Percentiles rank a stretch among this genome's conserved stretches.
phyloP scores from a whole-genome alignment of 2,797 vertebrate species.

The Pangasius mekongensis region DNA sequence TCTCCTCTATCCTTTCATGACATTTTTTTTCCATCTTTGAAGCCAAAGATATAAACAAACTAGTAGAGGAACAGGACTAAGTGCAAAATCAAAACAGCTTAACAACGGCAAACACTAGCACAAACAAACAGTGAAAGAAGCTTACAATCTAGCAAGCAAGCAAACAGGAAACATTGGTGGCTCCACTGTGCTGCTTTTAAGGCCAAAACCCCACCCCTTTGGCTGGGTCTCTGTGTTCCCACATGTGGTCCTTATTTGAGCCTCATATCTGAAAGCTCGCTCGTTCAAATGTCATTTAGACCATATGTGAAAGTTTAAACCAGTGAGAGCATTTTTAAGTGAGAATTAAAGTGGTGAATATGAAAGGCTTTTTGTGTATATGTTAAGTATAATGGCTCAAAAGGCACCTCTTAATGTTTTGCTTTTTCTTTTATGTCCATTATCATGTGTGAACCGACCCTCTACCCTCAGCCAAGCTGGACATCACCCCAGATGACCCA shows the following conservation, averaged over 20 bases:
- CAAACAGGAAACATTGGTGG: background rate
- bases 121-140: background rate
- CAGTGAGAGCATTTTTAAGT: background rate
- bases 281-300: too few relatives aligned
- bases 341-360: background rate
- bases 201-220: background rate
- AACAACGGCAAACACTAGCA: background rate
- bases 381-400: background rate
- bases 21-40: too few relatives aligned
- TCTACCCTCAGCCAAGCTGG: constrained; percentile 79
- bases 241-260: background rate
- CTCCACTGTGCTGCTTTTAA: background rate
- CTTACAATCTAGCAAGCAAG: background rate
- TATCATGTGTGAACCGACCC: background rate
- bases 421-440: background rate
- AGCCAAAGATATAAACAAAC: background rate
- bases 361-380: background rate
- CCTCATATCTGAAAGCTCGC: background rate
- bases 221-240: background rate
- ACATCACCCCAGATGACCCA: constrained; percentile 93
- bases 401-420: background rate
- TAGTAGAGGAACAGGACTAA: background rate
- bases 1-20: too few relatives aligned
- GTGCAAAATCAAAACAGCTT: background rate
- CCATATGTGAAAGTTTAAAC: background rate